Evolutionary conservation across 2,888 invertebrate genomes (phyloP).

Genomic region (Pseudococcus viburni): DNA sequence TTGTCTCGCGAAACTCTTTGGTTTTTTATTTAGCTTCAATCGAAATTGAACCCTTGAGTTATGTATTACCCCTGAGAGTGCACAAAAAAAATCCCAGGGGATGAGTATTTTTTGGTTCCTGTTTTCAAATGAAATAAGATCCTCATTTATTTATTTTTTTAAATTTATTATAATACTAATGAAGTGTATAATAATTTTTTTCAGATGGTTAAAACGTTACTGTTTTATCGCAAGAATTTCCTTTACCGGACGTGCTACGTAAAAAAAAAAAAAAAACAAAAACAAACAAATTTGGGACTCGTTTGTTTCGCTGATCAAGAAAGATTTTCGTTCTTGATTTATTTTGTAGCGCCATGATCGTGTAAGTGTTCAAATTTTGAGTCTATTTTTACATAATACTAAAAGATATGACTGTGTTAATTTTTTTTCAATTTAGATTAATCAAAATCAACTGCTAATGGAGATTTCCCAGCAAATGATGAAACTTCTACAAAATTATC

Average conservation of each 20-base stretch:
- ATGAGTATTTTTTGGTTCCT: too few relatives aligned
- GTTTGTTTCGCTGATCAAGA: constrained; percentile 90
- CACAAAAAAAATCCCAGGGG: too few relatives aligned
- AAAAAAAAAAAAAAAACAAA: too few relatives aligned
- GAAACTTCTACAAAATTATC: constrained; percentile 93
- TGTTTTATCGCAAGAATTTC: constrained; percentile 96
- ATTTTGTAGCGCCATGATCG: constrained; percentile 97
- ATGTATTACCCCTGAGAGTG: too few relatives aligned
- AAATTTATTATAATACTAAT: background rate
- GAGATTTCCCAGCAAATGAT: constrained; percentile 96
- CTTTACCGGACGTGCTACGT: constrained; percentile 95
- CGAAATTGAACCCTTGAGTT: too few relatives aligned
- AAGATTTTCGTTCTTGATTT: constrained; percentile 91
- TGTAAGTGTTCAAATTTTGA: constrained; percentile 77
- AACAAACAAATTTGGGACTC: constrained; percentile 99
- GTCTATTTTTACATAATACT: too few relatives aligned
- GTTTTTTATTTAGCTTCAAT: too few relatives aligned
- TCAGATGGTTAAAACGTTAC: constrained; percentile 89
- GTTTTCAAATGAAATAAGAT: background rate
- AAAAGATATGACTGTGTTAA: background rate
- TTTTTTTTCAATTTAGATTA: constrained; percentile 76
- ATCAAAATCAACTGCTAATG: constrained; percentile 87
- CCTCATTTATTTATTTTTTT: background rate
- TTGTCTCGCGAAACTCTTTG: too few relatives aligned
- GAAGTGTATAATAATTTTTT: constrained; percentile 69